Evolutionary conservation across 2,888 invertebrate genomes (phyloP), one percentile per base, ranked within the genome.

Genomic region (Oxyscelio sp.): DNA sequence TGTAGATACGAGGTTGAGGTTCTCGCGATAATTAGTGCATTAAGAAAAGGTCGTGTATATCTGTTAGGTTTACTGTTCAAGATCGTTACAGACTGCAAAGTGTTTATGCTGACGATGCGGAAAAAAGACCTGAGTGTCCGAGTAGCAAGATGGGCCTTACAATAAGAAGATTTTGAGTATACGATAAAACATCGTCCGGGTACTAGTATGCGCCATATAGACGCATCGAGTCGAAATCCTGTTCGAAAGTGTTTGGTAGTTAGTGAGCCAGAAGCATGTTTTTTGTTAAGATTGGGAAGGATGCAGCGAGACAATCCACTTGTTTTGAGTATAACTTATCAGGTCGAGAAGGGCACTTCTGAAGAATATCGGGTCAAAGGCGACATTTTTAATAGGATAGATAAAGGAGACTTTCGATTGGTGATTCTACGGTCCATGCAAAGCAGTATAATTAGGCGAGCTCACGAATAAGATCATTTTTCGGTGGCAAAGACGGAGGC

Each of bases 391-490:
- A 21, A 50, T 22, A 5, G 22, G 11, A 1, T 50, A 21, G 22
- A 21, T 9, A 13, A 9, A 19, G 50, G 50, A 4, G 50, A 50
- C 3, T 19, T 50, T 4, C 21, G 50, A 50, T 13, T 50, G 22
- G 50, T 50, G 4, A 22, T 50, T 17, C 50, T 11, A 21, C 22
- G 11, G 8, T 21, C 50, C 11, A 50, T 50, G 50, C 22, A 50
- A 13, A 50, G 11, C 8, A 21, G 13, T 3, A 13, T 19, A 1
- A 50, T 50, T 13, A 11, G 65, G 15, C 13, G 34, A n/a, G 31
- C 19, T 21, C 59, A 59, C 4, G 59, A 59, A 21, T 13, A 22
- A 13, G 59, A 40, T 34, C 59, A 59, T 40, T 59, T 59, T 40
- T 5, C 59, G 6, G 13, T 19, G 1, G 11, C 40, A 6, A 40